Base-by-base conservation (phyloP, 23 tunicate genomes). In the Aplidium turbinatum region DNA sequence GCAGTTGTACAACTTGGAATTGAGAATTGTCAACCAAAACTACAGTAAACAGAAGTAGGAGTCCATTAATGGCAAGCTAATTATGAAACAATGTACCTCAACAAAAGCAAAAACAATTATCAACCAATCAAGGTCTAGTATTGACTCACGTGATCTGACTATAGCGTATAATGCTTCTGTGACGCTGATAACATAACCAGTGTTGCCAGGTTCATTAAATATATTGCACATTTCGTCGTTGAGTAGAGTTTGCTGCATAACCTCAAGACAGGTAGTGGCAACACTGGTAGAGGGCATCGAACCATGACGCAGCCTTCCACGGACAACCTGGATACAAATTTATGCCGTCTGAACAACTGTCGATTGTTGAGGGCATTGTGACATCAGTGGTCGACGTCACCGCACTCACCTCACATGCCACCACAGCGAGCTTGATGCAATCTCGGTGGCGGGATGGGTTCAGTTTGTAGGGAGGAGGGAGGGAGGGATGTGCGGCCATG, bases 221-320 rank as follows among this genome's bases (percentile, higher is more conserved):
- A 63, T 1, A 19, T 26, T 39, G 22, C 25, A 35, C 3, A 63
- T 74, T 35, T 64, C 76, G 3, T 51, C 51, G 5, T 30, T 34
- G 29, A 47, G 31, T 19, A 83, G 20, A 33, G 27, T 60, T 54
- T 75, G 89, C 23, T 83, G 89, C 34, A 83, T 31, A 9, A 83
- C 34, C 33, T 83, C 89, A 5, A 75, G 45, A 52, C 78, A 77
- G 13, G 72, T n/a, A 2, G 33, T 42, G 72, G 42, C 28, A 40
- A 30, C 72, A 61, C 72, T 4, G 42, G 47, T 30, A 28, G 21
- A 19, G 3, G 82, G 82, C 57, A 62, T 4, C 38, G 71, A 33
- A 62, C 72, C 82, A 28, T 33, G 27, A 28, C 1, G 19, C 38
- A 61, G 58, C 29, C 29, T 71, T 72, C 82, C 61, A 38, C 45